These are phyloP conservation scores for Drosophila sucinea DNA, from an alignment of 1,140 invertebrate genomes.

Conservation along the genomic window DNA sequence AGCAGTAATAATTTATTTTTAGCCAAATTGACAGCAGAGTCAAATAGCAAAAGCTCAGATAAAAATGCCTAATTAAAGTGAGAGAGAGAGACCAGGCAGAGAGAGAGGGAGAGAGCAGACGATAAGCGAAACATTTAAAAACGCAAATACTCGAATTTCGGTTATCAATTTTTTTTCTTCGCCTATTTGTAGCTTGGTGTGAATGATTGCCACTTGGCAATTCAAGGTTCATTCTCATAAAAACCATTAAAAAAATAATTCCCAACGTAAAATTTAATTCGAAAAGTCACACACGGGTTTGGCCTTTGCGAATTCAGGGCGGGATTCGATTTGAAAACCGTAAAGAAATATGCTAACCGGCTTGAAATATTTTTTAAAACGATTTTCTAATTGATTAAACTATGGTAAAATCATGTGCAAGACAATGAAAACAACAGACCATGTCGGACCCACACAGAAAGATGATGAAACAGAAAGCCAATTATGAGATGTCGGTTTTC, in stretches of 20 bases:
- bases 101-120: constrained; percentile 5
- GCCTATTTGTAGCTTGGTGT: constrained; percentile 36
- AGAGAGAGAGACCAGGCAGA: constrained; percentile 3
- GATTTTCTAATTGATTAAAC: no score
- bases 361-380: no score
- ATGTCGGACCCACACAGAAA: neutral
- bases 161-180: constrained; percentile 56
- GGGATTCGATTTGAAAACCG: no score
- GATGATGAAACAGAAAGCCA: neutral
- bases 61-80: constrained; percentile 63
- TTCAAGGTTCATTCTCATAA: constrained; percentile 60
- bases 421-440: no score
- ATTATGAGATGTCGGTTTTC: constrained; percentile 30
- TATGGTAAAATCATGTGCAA: neutral
- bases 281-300: neutral
- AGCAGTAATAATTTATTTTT: constrained; percentile 78
- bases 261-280: constrained; percentile 25
- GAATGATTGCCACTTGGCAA: constrained; percentile 47
- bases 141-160: constrained; percentile 29
- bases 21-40: constrained; percentile 70
- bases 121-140: constrained; percentile 9
- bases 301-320: no score
- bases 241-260: constrained; percentile 2
- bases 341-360: no score
- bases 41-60: constrained; percentile 48